phyloP scores from a whole-genome alignment of 2,888 invertebrate genomes.

The Phengaris alcon region DNA sequence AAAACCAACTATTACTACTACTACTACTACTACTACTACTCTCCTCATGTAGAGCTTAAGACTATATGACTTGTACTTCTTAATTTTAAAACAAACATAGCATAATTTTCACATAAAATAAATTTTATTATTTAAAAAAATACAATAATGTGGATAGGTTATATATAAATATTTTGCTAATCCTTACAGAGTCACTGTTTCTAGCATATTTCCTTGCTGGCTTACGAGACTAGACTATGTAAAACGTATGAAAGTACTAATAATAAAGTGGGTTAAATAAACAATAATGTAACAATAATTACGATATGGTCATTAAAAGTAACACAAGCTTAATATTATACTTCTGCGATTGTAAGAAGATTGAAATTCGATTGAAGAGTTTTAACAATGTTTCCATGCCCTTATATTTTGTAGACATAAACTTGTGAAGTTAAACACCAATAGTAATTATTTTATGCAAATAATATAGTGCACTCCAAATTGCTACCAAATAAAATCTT shows the following conservation, averaged over 20 bases:
- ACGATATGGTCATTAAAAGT: conserved; percentile 14
- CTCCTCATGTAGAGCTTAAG: no score
- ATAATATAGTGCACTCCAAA: neutral
- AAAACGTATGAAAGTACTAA: neutral
- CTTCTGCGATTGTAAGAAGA: neutral
- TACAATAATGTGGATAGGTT: no score
- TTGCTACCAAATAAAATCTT: no score
- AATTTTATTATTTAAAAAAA: no score
- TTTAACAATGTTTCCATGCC: neutral
- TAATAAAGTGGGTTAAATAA: conserved; percentile 5
- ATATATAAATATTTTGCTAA: no score
- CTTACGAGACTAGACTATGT: conserved; percentile 10
- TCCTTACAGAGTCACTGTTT: no score
- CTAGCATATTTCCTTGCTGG: conserved; percentile 31
- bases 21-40: no score
- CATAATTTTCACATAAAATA: no score
- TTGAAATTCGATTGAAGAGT: neutral
- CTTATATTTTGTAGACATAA: neutral
- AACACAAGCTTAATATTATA: neutral
- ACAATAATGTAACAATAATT: conserved; percentile 10
- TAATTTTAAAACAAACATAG: no score
- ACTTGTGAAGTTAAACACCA: neutral
- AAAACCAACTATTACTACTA: no score
- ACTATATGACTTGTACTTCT: no score
- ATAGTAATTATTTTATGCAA: neutral